phyloP scores from a whole-genome alignment of 2,797 vertebrate genomes.

The Danio tinwini region DNA sequence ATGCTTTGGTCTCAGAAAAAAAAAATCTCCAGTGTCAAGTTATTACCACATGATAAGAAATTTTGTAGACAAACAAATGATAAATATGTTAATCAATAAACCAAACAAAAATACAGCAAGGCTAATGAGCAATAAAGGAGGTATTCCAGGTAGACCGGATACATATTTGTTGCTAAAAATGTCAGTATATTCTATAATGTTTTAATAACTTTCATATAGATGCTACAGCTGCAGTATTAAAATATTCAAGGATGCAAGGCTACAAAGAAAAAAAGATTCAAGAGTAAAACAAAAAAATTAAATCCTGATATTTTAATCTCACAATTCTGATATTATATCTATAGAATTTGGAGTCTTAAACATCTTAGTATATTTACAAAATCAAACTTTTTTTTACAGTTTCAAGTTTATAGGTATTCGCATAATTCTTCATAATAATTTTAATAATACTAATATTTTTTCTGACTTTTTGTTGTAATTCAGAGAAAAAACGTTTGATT shows the following conservation, averaged over 20 bases:
- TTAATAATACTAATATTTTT: too few relatives aligned
- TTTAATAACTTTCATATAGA: not conserved
- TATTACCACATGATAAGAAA: not conserved
- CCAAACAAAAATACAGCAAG: constrained; percentile 1
- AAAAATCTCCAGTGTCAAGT: not conserved
- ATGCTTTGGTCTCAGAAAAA: constrained; percentile 20
- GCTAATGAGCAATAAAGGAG: not conserved
- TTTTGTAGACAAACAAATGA: not conserved
- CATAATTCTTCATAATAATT: too few relatives aligned
- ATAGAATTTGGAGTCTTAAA: too few relatives aligned
- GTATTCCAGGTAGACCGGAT: not conserved
- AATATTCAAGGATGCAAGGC: constrained; percentile 11
- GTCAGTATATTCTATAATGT: not conserved
- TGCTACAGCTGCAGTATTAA: not conserved
- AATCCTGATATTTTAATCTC: too few relatives aligned
- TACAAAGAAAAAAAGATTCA: not conserved
- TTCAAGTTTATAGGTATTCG: too few relatives aligned
- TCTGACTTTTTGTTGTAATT: too few relatives aligned
- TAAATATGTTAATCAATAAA: not conserved
- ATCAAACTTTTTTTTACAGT: too few relatives aligned
- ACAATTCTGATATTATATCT: too few relatives aligned
- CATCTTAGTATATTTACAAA: too few relatives aligned
- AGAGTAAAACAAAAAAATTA: too few relatives aligned
- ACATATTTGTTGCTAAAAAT: not conserved
- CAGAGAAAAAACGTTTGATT: too few relatives aligned